A percentile compares a stretch with the other conserved stretches of the same genome.
Conservation (phyloP, 2,113 vertebrate genomes). For the Cacatua alba region DNA sequence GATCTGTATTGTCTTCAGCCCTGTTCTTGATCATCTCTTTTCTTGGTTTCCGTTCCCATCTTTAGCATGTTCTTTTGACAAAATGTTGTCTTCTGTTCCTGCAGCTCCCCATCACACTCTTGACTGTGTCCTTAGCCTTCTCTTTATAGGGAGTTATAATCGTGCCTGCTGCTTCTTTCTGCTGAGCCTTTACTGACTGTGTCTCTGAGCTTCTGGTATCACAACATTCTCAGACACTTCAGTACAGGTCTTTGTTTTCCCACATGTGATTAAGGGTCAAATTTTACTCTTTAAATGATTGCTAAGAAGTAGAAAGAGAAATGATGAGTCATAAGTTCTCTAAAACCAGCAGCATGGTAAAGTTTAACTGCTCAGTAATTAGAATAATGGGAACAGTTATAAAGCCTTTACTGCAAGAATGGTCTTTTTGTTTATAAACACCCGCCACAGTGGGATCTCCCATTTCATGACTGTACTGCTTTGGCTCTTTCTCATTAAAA, state of each 20-base stretch:
- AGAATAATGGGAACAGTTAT: not conserved
- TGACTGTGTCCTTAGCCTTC: not conserved
- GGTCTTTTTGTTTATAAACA: constrained; percentile 3
- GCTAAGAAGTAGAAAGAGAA: not conserved
- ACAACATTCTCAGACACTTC: not conserved
- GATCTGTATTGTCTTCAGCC: not conserved
- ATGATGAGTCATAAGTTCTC: not conserved
- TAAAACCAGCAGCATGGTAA: not conserved
- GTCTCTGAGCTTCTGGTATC: not conserved
- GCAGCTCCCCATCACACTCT: not conserved
- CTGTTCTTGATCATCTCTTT: not conserved
- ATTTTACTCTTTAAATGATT: not conserved
- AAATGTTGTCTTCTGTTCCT: not conserved
- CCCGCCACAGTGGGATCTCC: not conserved
- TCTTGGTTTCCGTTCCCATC: not conserved
- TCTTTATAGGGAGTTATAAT: not conserved
- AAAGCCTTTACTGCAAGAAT: not conserved
- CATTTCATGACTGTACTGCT: not conserved
- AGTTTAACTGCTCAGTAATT: not conserved
- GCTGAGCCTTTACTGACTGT: not conserved
- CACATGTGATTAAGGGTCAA: not conserved
- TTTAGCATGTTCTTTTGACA: not conserved
- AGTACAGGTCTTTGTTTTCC: not conserved
- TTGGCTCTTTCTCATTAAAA: not conserved
- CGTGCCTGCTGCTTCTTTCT: not conserved